phyloP scores from a whole-genome alignment of 2,113 vertebrate genomes.

The Plestiodon gilberti region DNA sequence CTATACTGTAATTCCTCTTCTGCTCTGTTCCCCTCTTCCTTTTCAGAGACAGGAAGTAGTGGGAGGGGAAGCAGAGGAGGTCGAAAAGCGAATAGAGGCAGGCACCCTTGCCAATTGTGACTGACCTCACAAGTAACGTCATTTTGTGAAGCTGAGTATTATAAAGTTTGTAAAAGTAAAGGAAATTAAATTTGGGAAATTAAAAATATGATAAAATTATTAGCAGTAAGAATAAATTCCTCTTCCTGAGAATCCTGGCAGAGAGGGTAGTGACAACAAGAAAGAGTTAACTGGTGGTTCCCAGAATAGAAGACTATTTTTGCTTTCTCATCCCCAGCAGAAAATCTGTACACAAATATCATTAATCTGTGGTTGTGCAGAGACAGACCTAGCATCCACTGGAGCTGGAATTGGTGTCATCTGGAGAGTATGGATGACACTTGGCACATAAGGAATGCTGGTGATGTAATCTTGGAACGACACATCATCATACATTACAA shows the following conservation, averaged over 20 bases:
- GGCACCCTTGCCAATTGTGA: not conserved
- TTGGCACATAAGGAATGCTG: not conserved
- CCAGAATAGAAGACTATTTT: not conserved
- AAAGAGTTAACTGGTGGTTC: not conserved
- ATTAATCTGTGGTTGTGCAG: not conserved
- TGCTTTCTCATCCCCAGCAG: not conserved
- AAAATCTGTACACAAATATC: not conserved
- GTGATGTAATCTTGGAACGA: conserved; percentile 4
- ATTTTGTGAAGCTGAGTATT: not conserved
- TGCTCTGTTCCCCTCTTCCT: too few relatives aligned
- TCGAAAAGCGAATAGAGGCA: too few relatives aligned
- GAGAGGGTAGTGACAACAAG: not conserved
- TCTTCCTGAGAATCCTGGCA: not conserved
- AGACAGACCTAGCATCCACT: not conserved
- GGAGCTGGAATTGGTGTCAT: not conserved
- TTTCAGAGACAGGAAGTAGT: too few relatives aligned
- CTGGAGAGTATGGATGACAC: not conserved
- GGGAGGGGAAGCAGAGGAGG: too few relatives aligned
- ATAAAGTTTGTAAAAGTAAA: not conserved
- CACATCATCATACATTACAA: conserved; percentile 11
- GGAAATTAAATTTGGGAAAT: not conserved
- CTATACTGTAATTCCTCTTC: too few relatives aligned
- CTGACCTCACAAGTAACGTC: not conserved
- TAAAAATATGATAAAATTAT: not conserved
- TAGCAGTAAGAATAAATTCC: not conserved